Evolutionary conservation across 2,888 invertebrate species (phyloP), one percentile per base, ranked within the genome.

Genomic region (Nasonovia ribisnigri): DNA sequence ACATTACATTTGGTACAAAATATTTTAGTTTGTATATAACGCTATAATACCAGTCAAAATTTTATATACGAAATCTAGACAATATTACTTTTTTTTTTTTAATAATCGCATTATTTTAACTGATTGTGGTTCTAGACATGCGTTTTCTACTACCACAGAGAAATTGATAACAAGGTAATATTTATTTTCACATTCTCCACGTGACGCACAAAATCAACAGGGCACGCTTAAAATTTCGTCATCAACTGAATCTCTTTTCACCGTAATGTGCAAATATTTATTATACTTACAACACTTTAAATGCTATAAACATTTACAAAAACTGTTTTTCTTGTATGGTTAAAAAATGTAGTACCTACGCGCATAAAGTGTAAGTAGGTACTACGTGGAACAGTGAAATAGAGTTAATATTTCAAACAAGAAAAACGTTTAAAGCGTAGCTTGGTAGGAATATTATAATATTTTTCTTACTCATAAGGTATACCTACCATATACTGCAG

Each of bases 241-340:
- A 36, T 10, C 36, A 36, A 36, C 6, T 36, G 20, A 77, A 77
- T 16, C 46, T 86, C 16, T 77, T 36, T 86, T 86, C 29, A 13
- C 43, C 26, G 26, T 42, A 51, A 26, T 36, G 54, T 88, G 88
- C 13, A 88, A 88, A 88, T 88, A 54, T 88, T 88, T 57, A 57
- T 54, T 42, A 54, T 54, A n/a, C 42, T 57, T 42, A 88, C 54
- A 26, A 54, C 46, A n/a, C 11, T 43, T 11, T 57, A 88, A 88
- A 88, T 51, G 88, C 88, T 6, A 88, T 54, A 42, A 88, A 88
- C 54, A 42, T 88, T 88, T 88, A 51, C 42, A 24, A 57, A 57
- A 88, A 24, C 42, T 54, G 29, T 26, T 54, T 24, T 26, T 42
- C 13, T 88, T 57, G 16, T 13, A 29, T 86, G 8, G 36, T 20